Evolutionary conservation across 2,113 vertebrate genomes (phyloP).

Genomic region (Ia io): DNA sequence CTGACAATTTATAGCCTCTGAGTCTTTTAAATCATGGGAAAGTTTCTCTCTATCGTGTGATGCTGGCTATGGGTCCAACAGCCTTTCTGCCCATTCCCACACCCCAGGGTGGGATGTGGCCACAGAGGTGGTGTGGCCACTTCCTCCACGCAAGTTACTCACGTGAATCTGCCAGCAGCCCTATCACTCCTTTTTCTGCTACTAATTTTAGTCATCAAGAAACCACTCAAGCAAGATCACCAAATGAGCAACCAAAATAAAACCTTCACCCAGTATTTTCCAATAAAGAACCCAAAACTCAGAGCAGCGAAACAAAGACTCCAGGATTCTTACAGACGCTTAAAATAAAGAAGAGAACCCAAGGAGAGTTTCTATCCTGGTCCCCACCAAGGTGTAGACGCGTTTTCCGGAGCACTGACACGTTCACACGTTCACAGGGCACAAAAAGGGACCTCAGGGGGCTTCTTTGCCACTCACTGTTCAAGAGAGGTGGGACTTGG

Average conservation of each 20-base stretch:
- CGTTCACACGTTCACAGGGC: not conserved
- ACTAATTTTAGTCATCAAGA: conserved; percentile 56
- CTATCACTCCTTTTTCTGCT: not conserved
- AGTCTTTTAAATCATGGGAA: not conserved
- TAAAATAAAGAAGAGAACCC: not conserved
- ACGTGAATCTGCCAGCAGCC: not conserved
- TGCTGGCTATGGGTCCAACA: not conserved
- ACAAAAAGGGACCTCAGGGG: not conserved
- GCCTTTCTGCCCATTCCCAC: not conserved
- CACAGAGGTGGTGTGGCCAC: not conserved
- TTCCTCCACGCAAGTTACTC: not conserved
- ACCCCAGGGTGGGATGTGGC: not conserved
- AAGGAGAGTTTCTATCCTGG: not conserved
- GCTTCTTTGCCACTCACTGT: not conserved
- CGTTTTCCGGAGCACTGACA: not conserved
- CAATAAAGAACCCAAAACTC: not conserved
- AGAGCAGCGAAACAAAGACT: conserved; percentile 42
- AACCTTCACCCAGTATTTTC: conserved; percentile 1
- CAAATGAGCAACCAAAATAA: conserved; percentile 55
- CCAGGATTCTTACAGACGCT: not conserved
- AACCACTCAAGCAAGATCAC: conserved; percentile 34
- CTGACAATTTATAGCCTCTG: not conserved
- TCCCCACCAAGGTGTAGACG: not conserved
- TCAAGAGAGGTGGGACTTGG: not conserved
- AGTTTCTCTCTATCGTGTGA: not conserved